phyloP scores from a whole-genome alignment of 2,888 invertebrate species.

The Drosophila infuscata region DNA sequence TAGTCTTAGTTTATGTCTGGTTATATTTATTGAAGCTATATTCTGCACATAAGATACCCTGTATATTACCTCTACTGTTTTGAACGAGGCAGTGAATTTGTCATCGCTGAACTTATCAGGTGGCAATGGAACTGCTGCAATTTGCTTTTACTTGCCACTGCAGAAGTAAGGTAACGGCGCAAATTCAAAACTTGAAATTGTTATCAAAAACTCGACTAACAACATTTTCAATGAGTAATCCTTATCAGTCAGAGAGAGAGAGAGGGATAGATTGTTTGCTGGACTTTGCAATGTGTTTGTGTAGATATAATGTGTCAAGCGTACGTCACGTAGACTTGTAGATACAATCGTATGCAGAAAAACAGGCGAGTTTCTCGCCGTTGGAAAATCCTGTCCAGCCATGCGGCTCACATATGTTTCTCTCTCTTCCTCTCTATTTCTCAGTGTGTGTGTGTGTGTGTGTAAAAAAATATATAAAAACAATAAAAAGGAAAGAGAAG shows the following conservation, averaged over 20 bases:
- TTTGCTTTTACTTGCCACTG: background rate
- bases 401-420: conserved; percentile 40
- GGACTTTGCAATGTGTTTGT: background rate
- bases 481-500: conserved; percentile 11
- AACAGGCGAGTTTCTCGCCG: conserved; percentile 13
- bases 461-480: conserved; percentile 2
- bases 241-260: background rate
- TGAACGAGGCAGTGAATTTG: too few relatives aligned
- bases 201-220: background rate
- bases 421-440: background rate
- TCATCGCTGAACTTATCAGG: background rate
- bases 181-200: background rate
- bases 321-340: conserved; percentile 12
- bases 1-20: background rate
- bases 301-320: background rate
- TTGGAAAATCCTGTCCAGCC: conserved; percentile 47
- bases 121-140: background rate
- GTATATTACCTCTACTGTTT: too few relatives aligned
- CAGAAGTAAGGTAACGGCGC: background rate
- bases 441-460: background rate
- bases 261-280: background rate
- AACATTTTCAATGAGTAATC: background rate
- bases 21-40: background rate
- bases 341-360: conserved; percentile 23
- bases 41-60: background rate